phyloP scores from a whole-genome alignment of 2,888 invertebrate species.

The Cataglyphis livida region DNA sequence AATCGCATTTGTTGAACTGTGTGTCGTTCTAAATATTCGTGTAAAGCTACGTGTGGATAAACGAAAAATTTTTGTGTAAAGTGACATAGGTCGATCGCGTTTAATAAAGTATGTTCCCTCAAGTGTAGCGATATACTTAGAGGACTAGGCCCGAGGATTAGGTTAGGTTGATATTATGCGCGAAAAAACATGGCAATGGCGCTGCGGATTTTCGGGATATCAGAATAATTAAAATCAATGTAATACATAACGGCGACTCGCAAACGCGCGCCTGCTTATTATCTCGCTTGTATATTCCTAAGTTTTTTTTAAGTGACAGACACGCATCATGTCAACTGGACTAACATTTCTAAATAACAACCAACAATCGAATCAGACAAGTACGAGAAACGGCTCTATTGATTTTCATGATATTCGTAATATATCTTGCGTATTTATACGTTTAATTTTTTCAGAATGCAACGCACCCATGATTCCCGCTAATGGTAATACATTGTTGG shows the following conservation, averaged over 20 bases:
- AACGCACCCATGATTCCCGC: conserved; percentile 64
- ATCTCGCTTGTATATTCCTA: background rate
- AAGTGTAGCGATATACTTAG: background rate
- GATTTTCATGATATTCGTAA: conserved; percentile 53
- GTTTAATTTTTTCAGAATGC: conserved; percentile 68
- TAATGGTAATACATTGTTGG: conserved; percentile 55
- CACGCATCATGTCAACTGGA: conserved; percentile 78
- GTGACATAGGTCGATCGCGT: background rate
- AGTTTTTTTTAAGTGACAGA: conserved; percentile 6
- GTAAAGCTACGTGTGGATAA: background rate
- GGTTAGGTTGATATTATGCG: conserved; percentile 53
- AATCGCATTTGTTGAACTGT: background rate
- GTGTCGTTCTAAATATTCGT: background rate
- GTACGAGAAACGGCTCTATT: conserved; percentile 68
- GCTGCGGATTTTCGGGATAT: conserved; percentile 71
- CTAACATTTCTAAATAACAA: conserved; percentile 75
- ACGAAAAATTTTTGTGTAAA: background rate
- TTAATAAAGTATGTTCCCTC: background rate
- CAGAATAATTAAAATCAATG: conserved; percentile 81
- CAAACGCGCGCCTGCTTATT: conserved; percentile 17
- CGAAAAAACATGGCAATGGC: conserved; percentile 71
- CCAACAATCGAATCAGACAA: conserved; percentile 71
- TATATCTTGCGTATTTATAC: conserved; percentile 9
- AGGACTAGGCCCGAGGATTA: conserved; percentile 39
- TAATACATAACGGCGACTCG: conserved; percentile 67